phyloP scores from a whole-genome alignment of 1,140 invertebrate species.

The Bactericera cockerelli region DNA sequence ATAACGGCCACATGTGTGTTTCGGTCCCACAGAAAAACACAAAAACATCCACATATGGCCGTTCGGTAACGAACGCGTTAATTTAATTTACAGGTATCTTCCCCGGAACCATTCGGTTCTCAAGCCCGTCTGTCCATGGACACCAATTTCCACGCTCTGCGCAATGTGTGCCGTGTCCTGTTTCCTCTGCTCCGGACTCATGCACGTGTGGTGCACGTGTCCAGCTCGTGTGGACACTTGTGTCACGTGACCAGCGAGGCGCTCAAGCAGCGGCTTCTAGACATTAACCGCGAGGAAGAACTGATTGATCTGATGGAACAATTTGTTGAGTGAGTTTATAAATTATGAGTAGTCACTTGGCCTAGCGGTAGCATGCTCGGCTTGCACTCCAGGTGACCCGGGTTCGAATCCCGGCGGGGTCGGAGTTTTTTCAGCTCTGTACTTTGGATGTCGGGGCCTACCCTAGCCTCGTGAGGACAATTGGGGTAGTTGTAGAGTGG shows the following conservation, averaged over 20 bases:
- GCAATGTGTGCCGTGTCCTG: constrained; percentile 43
- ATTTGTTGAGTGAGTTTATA: constrained; percentile 40
- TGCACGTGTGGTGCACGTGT: constrained; percentile 57
- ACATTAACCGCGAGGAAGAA: constrained; percentile 36
- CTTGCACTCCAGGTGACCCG: too few relatives aligned
- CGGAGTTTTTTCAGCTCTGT: too few relatives aligned
- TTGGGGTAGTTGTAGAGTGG: too few relatives aligned
- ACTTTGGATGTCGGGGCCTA: too few relatives aligned
- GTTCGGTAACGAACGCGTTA: too few relatives aligned
- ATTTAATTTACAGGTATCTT: constrained; percentile 19
- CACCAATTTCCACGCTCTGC: constrained; percentile 49
- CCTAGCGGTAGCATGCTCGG: too few relatives aligned
- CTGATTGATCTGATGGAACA: constrained; percentile 42
- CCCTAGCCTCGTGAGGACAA: too few relatives aligned
- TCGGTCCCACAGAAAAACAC: too few relatives aligned
- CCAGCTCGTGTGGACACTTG: constrained; percentile 46
- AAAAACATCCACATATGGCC: too few relatives aligned
- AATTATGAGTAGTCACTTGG: too few relatives aligned
- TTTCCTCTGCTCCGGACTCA: constrained; percentile 49
- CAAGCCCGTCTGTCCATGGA: constrained; percentile 52
- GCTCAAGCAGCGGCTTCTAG: constrained; percentile 34
- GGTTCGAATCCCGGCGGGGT: too few relatives aligned
- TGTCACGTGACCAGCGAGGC: constrained; percentile 36
- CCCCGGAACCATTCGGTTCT: constrained; percentile 42
- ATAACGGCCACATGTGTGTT: too few relatives aligned